Conservation (phyloP, 2,113 vertebrate genomes). For the Panthera leo region DNA sequence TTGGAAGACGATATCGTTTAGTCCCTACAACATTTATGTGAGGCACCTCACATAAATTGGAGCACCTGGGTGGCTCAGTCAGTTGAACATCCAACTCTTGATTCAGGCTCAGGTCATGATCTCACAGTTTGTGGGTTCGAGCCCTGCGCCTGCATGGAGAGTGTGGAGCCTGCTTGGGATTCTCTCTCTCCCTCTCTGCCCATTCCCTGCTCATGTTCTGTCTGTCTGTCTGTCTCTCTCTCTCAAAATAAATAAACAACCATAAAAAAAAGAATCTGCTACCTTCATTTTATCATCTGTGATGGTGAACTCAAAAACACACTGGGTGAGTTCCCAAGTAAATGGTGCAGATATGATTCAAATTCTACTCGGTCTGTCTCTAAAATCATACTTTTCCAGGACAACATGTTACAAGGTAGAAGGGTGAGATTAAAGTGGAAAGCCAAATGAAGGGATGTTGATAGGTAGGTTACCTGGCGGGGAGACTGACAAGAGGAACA, state of each 20-base stretch:
- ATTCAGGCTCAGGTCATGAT: no score
- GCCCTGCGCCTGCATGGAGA: no score
- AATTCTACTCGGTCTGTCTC: background rate
- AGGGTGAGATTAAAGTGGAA: background rate
- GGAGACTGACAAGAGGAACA: background rate
- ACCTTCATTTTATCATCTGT: background rate
- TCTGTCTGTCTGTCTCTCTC: no score
- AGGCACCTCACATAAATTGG: no score
- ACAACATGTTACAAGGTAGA: background rate
- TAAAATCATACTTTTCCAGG: background rate
- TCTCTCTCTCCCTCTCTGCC: no score
- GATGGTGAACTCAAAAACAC: background rate
- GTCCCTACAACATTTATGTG: background rate
- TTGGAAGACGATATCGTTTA: background rate
- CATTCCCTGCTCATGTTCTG: no score
- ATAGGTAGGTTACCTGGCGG: no score
- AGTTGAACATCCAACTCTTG: no score
- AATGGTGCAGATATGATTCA: background rate
- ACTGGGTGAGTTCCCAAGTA: background rate
- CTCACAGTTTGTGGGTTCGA: no score
- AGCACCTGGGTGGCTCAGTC: no score
- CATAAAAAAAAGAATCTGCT: background rate
- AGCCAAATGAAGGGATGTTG: background rate
- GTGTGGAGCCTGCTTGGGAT: no score
- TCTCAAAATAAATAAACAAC: no score